These are phyloP conservation scores for Contarinia nasturtii DNA, from an alignment of 1,140 invertebrate genomes.

Conservation along the genomic window DNA sequence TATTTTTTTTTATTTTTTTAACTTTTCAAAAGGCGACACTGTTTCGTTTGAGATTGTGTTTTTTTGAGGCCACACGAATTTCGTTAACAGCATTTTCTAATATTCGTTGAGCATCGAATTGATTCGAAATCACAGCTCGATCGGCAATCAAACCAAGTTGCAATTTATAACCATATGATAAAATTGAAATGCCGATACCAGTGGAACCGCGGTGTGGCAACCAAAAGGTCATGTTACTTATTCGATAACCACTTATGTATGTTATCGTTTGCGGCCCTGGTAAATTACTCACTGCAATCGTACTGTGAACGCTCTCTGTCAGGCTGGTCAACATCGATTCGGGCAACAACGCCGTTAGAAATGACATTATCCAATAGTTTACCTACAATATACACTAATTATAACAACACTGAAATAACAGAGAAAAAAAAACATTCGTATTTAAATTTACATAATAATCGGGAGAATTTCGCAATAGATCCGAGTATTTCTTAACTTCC, in stretches of 20 bases:
- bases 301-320: conserved; percentile 13
- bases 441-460: conserved; percentile 8
- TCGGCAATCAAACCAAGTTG: conserved; percentile 18
- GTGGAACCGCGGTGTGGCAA: conserved; percentile 17
- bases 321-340: conserved; percentile 10
- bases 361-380: conserved; percentile 20
- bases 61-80: neutral
- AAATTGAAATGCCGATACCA: conserved; percentile 15
- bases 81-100: neutral
- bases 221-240: conserved; percentile 18
- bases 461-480: conserved; percentile 8
- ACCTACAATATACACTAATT: conserved; percentile 3
- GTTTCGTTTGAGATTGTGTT: too few relatives aligned
- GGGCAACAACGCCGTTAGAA: conserved; percentile 13
- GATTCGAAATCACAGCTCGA: conserved; percentile 11
- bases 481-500: conserved; percentile 10
- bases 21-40: too few relatives aligned
- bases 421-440: neutral
- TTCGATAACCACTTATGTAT: conserved; percentile 10
- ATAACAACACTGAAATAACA: neutral
- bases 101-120: conserved; percentile 1
- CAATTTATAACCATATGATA: conserved; percentile 19
- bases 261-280: conserved; percentile 13
- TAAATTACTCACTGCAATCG: conserved; percentile 20
- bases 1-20: too few relatives aligned